Conservation (phyloP, 2,797 vertebrate genomes). For the Syndactyla subalaris region DNA sequence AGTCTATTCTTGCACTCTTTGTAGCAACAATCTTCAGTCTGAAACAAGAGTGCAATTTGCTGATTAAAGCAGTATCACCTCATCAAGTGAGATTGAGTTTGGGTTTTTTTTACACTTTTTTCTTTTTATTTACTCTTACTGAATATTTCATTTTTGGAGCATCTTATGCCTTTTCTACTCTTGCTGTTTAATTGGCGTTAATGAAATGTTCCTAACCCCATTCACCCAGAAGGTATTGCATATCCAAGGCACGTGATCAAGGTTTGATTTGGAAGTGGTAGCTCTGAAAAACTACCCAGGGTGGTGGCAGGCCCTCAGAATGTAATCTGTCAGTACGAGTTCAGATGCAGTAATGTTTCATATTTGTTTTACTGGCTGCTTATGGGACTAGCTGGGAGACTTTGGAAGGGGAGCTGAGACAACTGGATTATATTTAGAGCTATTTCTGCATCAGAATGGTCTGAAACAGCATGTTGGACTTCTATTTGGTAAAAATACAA, state of each 20-base stretch:
- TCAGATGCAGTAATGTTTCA: not conserved
- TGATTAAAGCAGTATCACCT: conserved; percentile 48
- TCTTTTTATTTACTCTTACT: not conserved
- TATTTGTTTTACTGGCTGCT: not conserved
- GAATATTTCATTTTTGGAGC: conserved; percentile 19
- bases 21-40: conserved; percentile 58
- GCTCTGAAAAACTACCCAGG: not conserved
- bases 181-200: conserved; percentile 10
- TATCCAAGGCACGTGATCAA: not conserved
- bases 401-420: not conserved
- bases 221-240: not conserved
- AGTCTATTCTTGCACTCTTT: conserved; percentile 59
- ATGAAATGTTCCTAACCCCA: not conserved
- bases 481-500: not conserved
- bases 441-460: not conserved
- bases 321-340: not conserved
- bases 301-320: not conserved
- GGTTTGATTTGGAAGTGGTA: not conserved
- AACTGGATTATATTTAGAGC: not conserved
- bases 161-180: not conserved
- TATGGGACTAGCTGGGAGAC: not conserved
- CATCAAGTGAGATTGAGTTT: not conserved
- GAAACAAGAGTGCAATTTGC: conserved; percentile 58
- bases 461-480: not conserved
- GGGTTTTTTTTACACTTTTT: not conserved